Evolutionary conservation across 2,113 vertebrate species (phyloP).

Genomic region (Oncorhynchus gorbuscha): DNA sequence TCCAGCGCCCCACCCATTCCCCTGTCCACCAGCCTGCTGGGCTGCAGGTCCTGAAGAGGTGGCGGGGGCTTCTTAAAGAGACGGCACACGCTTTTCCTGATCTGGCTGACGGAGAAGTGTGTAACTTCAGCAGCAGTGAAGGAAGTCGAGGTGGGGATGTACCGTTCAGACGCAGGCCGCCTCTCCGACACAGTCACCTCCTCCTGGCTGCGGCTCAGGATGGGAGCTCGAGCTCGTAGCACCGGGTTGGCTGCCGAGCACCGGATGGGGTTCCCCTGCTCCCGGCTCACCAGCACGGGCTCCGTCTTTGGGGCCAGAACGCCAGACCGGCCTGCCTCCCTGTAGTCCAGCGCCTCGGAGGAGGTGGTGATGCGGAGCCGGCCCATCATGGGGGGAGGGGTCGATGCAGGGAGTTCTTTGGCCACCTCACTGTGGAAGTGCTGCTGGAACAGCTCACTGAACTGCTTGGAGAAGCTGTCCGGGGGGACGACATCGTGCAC

Average conservation of each 20-base stretch:
- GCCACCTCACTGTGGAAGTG: slow-evolving; percentile 91
- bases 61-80: slow-evolving; percentile 78
- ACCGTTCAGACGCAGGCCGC: slow-evolving; percentile 47
- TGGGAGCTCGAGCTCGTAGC: slow-evolving; percentile 34
- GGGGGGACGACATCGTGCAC: slow-evolving; percentile 85
- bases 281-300: slow-evolving; percentile 49
- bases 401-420: slow-evolving; percentile 65
- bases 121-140: slow-evolving; percentile 54
- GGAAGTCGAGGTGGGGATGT: slow-evolving; percentile 52
- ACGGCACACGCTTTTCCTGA: slow-evolving; percentile 79
- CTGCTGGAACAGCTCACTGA: slow-evolving; percentile 91
- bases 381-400: slow-evolving; percentile 51
- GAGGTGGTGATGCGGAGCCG: slow-evolving; percentile 72
- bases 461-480: slow-evolving; percentile 89
- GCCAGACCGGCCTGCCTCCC: slow-evolving; percentile 75
- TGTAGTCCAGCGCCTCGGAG: slow-evolving; percentile 83
- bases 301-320: slow-evolving; percentile 64
- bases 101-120: slow-evolving; percentile 80
- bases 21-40: slow-evolving; percentile 24
- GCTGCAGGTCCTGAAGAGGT: slow-evolving; percentile 44
- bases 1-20: slow-evolving; percentile 55
- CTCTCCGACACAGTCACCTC: slow-evolving; percentile 65
- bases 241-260: slow-evolving; percentile 46
- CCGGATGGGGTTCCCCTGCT: slow-evolving; percentile 66
- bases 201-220: slow-evolving; percentile 77